Evolutionary conservation across 2,113 vertebrate genomes (phyloP), one percentile per base, ranked within the genome.

Genomic region (Scartelaos histophorus): DNA sequence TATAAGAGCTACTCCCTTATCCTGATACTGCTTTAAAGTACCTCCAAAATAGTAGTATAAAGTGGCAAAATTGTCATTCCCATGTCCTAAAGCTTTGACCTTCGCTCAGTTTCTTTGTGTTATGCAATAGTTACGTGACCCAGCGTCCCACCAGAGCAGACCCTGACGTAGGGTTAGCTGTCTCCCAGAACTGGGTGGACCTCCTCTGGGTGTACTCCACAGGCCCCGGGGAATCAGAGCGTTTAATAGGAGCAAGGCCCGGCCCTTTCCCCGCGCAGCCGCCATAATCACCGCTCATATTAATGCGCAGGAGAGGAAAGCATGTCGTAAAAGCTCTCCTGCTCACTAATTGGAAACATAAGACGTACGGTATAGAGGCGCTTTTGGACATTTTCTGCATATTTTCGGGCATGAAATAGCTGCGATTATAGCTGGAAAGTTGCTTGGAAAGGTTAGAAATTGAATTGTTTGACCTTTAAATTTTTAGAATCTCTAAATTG

Each of bases 341-440:
- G 46, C 62, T 58, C 62, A 46, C 76, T 92, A 91, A 92, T 90
- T 91, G 85, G 90, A 93, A 92, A 88, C 90, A 92, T 64, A 84
- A 88, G 78, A 76, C 74, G 25, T 13, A 60, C 72, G 73, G 80
- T 82, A 64, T 80, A 80, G 82, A 74, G 71, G 77, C 46, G 69
- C 58, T 9, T 16, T 34, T 60, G 7, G 45, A 19, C 66, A 15
- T 34, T 51, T 66, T 66, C 7, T 38, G 29, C 61, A 64, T 64
- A 19, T 38, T 64, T 64, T 38, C 7, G 6, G 29, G 61, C n/a
- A 43, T 25, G 2, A 35, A 9, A n/a, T 43, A n/a, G 78, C 67
- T 64, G 15, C 5, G 6, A 2, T 61, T 34, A 16, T 61, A 34
- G 13, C 22, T 57, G 54, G 54, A 56, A 56, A 56, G 53, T 22